Evolutionary conservation across 2,888 invertebrate genomes (phyloP).

Genomic region (Oegoconia quadripuncta): DNA sequence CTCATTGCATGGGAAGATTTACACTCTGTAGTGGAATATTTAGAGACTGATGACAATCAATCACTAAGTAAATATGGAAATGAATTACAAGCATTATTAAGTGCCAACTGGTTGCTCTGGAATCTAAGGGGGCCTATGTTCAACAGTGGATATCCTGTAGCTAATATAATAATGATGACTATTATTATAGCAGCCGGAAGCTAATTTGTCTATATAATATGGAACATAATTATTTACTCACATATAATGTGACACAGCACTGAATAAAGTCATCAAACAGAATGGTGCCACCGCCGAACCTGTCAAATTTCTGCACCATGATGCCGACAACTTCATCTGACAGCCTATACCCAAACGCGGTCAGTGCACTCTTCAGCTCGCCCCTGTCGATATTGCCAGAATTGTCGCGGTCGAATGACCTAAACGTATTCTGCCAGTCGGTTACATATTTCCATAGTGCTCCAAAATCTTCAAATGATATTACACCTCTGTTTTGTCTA

Average conservation of each 20-base stretch:
- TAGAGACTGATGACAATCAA: too few relatives aligned
- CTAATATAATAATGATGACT: too few relatives aligned
- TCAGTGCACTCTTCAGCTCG: constrained; percentile 94
- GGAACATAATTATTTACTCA: too few relatives aligned
- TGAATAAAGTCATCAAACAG: constrained; percentile 99
- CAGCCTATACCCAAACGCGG: constrained; percentile 92
- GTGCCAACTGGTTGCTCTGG: too few relatives aligned
- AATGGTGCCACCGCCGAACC: constrained; percentile 93
- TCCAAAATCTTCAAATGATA: constrained; percentile 96
- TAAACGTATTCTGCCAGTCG: constrained; percentile 98
- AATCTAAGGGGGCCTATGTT: too few relatives aligned
- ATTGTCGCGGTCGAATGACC: constrained; percentile 94
- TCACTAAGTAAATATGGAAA: too few relatives aligned
- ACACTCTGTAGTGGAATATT: too few relatives aligned
- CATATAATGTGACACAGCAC: constrained; percentile 94
- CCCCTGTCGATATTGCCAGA: constrained; percentile 94
- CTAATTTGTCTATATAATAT: too few relatives aligned
- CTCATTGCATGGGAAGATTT: too few relatives aligned
- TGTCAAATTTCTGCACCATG: constrained; percentile 95
- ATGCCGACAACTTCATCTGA: constrained; percentile 89
- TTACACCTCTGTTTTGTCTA: constrained; percentile 90
- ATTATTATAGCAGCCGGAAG: too few relatives aligned
- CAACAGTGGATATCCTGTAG: too few relatives aligned
- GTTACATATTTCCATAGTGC: constrained; percentile 98
- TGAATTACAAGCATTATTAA: too few relatives aligned